Percentiles rank a stretch among this genome's conserved stretches.
Conservation (phyloP, 2,113 vertebrate species). For the Trichechus manatus region DNA sequence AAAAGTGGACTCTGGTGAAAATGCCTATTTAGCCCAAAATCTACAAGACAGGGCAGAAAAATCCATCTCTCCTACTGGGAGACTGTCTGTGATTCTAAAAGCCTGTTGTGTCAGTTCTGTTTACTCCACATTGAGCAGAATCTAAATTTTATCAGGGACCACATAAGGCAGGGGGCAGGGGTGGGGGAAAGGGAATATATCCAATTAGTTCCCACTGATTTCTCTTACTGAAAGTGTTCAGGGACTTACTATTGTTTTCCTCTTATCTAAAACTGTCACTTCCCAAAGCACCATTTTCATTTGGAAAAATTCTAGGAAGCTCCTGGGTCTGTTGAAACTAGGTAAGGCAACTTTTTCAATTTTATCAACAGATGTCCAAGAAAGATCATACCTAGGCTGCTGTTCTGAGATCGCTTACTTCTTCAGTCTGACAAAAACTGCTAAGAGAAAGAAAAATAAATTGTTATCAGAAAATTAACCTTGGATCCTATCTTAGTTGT, state of each 20-base stretch:
- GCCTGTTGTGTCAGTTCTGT: not conserved
- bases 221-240: not conserved
- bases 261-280: not conserved
- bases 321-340: not conserved
- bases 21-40: not conserved
- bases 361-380: not conserved
- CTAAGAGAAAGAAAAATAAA: not conserved
- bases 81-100: not conserved
- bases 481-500: not conserved
- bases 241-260: not conserved
- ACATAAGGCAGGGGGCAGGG: rapidly evolving
- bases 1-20: not conserved
- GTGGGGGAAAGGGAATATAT: not conserved
- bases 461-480: not conserved
- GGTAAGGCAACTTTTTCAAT: not conserved
- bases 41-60: not conserved
- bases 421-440: not conserved
- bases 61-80: not conserved
- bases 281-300: not conserved
- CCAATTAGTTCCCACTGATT: not conserved
- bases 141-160: not conserved
- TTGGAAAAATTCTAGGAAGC: not conserved
- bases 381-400: not conserved
- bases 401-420: not conserved
- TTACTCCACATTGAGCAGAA: not conserved